Conservation (phyloP, 2,888 invertebrate genomes). For the Drosophila conformis region DNA sequence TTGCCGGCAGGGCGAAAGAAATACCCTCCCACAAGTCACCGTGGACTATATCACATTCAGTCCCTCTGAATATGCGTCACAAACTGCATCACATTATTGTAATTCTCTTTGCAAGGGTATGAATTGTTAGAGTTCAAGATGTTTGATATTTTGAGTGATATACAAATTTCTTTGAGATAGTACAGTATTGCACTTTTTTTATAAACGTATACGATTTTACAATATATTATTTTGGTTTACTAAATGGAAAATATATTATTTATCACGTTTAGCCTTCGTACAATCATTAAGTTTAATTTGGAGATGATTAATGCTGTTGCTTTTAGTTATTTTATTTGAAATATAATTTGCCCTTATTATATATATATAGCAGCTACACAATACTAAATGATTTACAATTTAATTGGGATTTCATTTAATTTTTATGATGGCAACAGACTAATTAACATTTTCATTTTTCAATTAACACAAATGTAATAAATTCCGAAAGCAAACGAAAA, state of each 20-base stretch:
- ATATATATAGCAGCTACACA: constrained; percentile 15
- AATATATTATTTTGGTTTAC: background rate
- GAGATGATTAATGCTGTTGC: constrained; percentile 4
- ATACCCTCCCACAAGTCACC: background rate
- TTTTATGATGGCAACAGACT: constrained; percentile 72
- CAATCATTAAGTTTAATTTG: constrained; percentile 1
- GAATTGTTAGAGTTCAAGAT: background rate
- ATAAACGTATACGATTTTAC: background rate
- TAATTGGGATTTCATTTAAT: constrained; percentile 76
- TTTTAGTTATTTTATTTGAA: constrained; percentile 8
- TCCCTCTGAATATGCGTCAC: background rate
- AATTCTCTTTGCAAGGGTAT: background rate
- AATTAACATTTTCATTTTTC: constrained; percentile 82
- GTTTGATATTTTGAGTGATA: background rate
- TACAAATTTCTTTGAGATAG: background rate
- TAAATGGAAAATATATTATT: background rate
- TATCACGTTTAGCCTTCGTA: background rate
- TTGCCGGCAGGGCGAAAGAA: background rate
- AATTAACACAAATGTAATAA: constrained; percentile 82
- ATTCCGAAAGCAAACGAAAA: constrained; percentile 54
- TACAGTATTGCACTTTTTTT: background rate
- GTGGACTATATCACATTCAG: background rate
- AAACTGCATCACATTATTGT: background rate
- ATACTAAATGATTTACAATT: constrained; percentile 55
- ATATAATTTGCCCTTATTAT: background rate